Percentiles rank a stretch among this genome's conserved stretches.
Evolutionary conservation across 2,888 invertebrate genomes (phyloP).

Genomic region (Macrophya annulata): DNA sequence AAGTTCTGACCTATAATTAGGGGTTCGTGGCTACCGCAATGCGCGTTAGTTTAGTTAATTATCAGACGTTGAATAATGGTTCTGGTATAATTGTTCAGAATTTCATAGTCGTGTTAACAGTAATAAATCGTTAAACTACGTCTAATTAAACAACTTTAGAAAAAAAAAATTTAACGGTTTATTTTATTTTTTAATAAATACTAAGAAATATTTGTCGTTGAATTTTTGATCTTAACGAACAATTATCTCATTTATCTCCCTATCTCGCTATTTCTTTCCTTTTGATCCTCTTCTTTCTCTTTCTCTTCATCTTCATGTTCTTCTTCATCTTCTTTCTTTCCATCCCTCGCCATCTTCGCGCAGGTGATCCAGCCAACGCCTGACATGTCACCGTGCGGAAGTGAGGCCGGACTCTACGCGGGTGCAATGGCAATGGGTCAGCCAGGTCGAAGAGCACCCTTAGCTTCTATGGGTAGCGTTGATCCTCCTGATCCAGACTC

Average conservation of each 20-base stretch:
- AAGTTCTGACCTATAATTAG: neutral
- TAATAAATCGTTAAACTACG: neutral
- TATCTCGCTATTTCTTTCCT: neutral
- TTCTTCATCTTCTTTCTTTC: neutral
- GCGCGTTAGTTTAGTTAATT: neutral
- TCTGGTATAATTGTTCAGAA: neutral
- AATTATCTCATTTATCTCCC: neutral
- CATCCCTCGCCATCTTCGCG: slow-evolving; percentile 59
- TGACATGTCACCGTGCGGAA: slow-evolving; percentile 91
- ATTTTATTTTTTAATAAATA: neutral
- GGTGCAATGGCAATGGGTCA: slow-evolving; percentile 64
- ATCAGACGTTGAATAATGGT: neutral
- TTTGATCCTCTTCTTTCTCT: neutral
- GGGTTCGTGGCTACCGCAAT: neutral
- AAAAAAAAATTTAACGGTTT: neutral
- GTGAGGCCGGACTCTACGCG: slow-evolving; percentile 83
- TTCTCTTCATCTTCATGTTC: neutral
- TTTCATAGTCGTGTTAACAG: neutral
- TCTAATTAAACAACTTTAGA: neutral
- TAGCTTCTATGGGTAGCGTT: slow-evolving; percentile 90
- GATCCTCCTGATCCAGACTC: slow-evolving; percentile 87
- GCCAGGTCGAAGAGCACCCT: slow-evolving; percentile 84
- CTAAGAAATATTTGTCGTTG: neutral
- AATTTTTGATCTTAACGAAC: neutral
- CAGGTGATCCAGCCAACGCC: slow-evolving; percentile 90